Evolutionary conservation across 1,140 invertebrate genomes (phyloP), one percentile per base, ranked within the genome.

Genomic region (Procambarus virginalis): DNA sequence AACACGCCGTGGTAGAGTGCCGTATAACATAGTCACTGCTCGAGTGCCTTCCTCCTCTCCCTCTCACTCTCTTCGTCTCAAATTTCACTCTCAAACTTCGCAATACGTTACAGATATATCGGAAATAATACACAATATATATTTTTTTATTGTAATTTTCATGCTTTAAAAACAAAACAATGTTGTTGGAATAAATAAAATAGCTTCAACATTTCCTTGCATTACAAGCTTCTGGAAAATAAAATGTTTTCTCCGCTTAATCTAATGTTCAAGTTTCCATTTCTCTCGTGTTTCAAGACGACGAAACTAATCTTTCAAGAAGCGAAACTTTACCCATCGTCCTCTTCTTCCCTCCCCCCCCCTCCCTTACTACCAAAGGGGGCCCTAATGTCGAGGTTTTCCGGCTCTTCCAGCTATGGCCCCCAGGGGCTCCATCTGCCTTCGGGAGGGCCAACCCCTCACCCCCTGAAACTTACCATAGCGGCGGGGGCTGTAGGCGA

Each of bases 311-410:
- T 34, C 5, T 73, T 73, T 68, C 34, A 60, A n/a, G 58, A 49
- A 60, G 3, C 83, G 48, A 73, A 76, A 68, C 55, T 46, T 76
- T 17, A 20, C 70, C 46, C 80, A 20, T 20, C 80, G 3, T 48
- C 58, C 10, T 5, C 20, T 80, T 2, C 78, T 48, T 51, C 78
- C 14, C 78, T 34, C 14, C 51, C 78, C 48, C 55, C 12, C 2
- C 80, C 55, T 51, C 49, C 81, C 22, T 22, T 51, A 46, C 46
- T 17, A 75, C 45, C 84, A 55, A 34, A 34, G 34, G 34, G 49
- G 22, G 73, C 45, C 77, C 45, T 80, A 86, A 79, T 86, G 77
- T 78, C 85, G 85, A 77, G 85, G 85, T 86, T 86, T 48, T 77
- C 34, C 34, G 4, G 9, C 77, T 80, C 48, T 70, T 12, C 70